Conservation (phyloP, 1,140 invertebrate genomes). For the Pseudomyrmex dendroicus region DNA sequence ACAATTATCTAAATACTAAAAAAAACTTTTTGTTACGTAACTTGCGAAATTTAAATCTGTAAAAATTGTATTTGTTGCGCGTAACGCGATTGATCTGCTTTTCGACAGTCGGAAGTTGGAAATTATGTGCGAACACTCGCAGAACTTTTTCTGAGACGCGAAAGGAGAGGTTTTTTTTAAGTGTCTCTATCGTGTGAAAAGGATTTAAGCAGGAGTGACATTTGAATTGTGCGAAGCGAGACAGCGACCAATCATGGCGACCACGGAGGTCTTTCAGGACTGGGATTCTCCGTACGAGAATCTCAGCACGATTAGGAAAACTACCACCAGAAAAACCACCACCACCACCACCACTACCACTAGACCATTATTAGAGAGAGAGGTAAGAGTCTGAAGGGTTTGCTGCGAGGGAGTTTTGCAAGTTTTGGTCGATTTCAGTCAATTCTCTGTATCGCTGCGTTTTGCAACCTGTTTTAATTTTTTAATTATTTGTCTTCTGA, state of each 20-base stretch:
- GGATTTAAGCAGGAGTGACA: slow-evolving; percentile 55
- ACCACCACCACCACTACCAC: slow-evolving; percentile 77
- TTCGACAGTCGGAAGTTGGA: background rate
- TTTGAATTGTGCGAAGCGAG: slow-evolving; percentile 56
- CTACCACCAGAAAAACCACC: slow-evolving; percentile 77
- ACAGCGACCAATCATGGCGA: slow-evolving; percentile 79
- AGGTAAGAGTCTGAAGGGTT: slow-evolving; percentile 68
- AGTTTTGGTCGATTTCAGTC: background rate
- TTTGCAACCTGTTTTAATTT: background rate
- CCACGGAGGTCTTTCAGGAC: slow-evolving; percentile 83
- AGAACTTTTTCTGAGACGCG: slow-evolving; percentile 35
- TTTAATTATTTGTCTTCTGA: background rate
- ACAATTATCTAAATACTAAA: no score
- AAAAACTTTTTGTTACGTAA: background rate
- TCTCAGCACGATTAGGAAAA: slow-evolving; percentile 75
- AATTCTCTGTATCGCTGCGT: no score
- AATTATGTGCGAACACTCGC: slow-evolving; percentile 30
- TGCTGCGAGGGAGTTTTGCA: background rate
- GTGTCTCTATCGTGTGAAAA: slow-evolving; percentile 51
- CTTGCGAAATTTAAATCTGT: background rate
- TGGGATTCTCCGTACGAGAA: slow-evolving; percentile 82
- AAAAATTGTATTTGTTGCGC: background rate
- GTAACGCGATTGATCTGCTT: background rate
- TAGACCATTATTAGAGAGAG: slow-evolving; percentile 58
- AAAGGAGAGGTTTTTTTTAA: slow-evolving; percentile 15